Percentiles rank a stretch among this genome's conserved stretches.
Conservation (phyloP, 1,140 invertebrate genomes). For the Steinernema khuongi region DNA sequence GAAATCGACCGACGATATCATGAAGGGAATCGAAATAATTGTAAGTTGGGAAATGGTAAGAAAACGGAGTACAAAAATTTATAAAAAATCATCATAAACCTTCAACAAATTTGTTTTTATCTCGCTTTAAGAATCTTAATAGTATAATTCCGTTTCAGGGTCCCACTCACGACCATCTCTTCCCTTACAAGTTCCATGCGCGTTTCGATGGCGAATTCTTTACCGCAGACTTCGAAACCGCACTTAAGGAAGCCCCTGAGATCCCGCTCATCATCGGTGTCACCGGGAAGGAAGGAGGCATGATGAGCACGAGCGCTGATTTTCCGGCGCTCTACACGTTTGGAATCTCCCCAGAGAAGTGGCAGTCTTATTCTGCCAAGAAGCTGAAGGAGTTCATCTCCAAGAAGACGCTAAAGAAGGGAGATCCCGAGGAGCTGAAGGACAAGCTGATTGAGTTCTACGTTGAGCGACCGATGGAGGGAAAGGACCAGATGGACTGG, state of each 20-base stretch:
- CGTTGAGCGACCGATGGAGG: background rate
- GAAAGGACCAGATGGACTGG: background rate
- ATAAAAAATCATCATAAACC: too few relatives aligned
- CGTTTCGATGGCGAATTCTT: conserved; percentile 36
- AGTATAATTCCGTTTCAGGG: conserved; percentile 16
- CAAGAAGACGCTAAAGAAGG: background rate
- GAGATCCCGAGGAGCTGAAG: background rate
- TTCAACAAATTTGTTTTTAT: too few relatives aligned
- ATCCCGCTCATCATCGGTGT: conserved; percentile 19
- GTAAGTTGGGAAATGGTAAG: conserved; percentile 5
- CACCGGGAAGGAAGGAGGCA: background rate
- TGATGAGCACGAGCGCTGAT: background rate
- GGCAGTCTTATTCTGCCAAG: background rate
- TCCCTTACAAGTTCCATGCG: conserved; percentile 23
- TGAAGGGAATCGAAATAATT: conserved; percentile 26
- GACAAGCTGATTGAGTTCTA: background rate
- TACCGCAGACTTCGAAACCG: conserved; percentile 8
- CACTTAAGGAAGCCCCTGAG: conserved; percentile 12
- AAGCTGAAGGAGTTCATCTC: background rate
- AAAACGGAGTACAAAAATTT: too few relatives aligned
- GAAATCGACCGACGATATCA: conserved; percentile 35
- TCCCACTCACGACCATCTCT: conserved; percentile 10
- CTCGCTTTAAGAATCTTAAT: background rate
- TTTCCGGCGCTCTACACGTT: background rate
- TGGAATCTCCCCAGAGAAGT: background rate